These are phyloP conservation scores for Psittacula derbiana DNA, from an alignment of 2,797 vertebrate genomes.

Conservation along the genomic window DNA sequence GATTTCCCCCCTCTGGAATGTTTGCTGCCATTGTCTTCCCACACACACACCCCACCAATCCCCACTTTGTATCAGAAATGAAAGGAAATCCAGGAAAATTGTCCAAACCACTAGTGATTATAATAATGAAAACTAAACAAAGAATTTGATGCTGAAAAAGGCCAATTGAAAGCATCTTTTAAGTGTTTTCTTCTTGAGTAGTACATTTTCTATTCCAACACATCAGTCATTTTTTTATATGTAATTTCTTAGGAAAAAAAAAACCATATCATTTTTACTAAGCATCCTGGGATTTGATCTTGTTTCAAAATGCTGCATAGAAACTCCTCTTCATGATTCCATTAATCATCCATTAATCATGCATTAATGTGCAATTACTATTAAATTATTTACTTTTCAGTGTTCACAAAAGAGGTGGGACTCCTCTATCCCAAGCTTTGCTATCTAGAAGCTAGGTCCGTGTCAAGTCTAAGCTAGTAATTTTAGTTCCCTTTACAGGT, in stretches of 20 bases:
- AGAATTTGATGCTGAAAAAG: neutral
- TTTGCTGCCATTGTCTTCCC: neutral
- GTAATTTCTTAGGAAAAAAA: neutral
- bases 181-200: constrained; percentile 4
- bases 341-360: neutral
- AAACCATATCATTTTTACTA: neutral
- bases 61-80: neutral
- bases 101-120: constrained; percentile 24
- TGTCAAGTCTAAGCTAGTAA: neutral
- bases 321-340: neutral
- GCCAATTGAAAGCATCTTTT: neutral
- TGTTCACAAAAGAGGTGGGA: neutral
- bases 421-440: neutral
- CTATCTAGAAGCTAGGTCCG: neutral
- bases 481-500: neutral
- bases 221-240: neutral
- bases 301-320: neutral
- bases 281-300: neutral
- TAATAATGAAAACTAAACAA: constrained; percentile 34
- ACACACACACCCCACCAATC: neutral
- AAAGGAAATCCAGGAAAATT: constrained; percentile 27
- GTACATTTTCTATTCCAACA: neutral
- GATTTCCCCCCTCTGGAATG: neutral
- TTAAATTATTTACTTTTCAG: neutral
- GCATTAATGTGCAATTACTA: neutral